These are phyloP conservation scores for Elgaria multicarinata DNA, from an alignment of 2,113 vertebrate genomes.

Conservation along the genomic window DNA sequence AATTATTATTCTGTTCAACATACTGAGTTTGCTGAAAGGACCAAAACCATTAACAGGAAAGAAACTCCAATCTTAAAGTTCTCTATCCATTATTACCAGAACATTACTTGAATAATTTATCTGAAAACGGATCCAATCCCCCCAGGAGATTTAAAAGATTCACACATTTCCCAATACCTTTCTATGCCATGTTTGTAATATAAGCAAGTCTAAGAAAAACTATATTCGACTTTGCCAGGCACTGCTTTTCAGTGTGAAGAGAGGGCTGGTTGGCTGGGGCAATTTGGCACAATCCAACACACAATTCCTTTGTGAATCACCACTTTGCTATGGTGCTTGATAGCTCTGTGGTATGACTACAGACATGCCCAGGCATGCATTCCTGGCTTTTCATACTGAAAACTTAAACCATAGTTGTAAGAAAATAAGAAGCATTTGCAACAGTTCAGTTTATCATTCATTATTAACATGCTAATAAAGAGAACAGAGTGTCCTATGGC, in stretches of 20 bases:
- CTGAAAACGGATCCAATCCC: constrained; percentile 9
- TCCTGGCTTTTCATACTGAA: constrained; percentile 30
- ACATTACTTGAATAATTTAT: constrained; percentile 56
- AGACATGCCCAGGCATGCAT: constrained; percentile 59
- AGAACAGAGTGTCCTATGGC: neutral
- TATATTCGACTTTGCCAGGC: constrained; percentile 24
- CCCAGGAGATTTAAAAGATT: neutral
- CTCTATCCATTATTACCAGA: neutral
- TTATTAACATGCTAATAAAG: neutral
- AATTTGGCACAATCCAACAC: constrained; percentile 50
- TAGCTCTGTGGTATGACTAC: constrained; percentile 6
- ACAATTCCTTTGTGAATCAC: constrained; percentile 56
- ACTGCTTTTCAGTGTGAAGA: constrained; percentile 19
- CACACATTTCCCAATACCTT: neutral
- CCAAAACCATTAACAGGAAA: neutral
- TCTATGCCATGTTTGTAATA: constrained; percentile 31
- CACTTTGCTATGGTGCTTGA: constrained; percentile 26
- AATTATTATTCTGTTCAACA: neutral
- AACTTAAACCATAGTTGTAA: neutral
- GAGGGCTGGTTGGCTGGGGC: constrained; percentile 22
- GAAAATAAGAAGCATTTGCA: neutral
- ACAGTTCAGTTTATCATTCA: neutral
- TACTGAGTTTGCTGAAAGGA: neutral
- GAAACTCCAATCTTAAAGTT: neutral
- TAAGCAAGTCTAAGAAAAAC: constrained; percentile 28